Percentiles rank a stretch among this genome's conserved stretches.
phyloP scores from a whole-genome alignment of 2,113 vertebrate genomes.

The Calidris pugnax region DNA sequence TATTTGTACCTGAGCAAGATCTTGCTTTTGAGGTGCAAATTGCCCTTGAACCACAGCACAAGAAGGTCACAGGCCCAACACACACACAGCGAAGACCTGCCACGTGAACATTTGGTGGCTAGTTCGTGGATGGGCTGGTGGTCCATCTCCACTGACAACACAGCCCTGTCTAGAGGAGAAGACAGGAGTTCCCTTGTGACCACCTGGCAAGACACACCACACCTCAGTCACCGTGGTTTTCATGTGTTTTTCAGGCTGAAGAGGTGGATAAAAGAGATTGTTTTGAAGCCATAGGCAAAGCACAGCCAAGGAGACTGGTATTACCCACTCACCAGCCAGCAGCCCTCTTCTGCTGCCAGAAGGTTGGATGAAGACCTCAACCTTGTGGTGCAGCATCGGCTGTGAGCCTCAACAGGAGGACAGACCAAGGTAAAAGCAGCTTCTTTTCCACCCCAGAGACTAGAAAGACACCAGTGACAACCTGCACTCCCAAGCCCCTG shows the following conservation, averaged over 20 bases:
- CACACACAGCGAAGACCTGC: rapidly evolving
- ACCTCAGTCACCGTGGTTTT: background rate
- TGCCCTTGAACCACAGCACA: background rate
- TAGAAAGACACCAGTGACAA: no score
- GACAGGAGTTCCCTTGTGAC: background rate
- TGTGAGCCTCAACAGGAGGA: rapidly evolving
- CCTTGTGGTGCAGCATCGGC: background rate
- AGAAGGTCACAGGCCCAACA: background rate
- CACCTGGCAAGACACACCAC: background rate
- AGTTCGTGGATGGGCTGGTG: rapidly evolving
- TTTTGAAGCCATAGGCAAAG: background rate
- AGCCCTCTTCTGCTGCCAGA: background rate
- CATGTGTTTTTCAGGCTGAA: background rate
- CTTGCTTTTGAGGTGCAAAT: background rate
- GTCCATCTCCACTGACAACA: background rate
- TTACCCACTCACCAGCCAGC: background rate
- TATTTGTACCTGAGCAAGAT: no score
- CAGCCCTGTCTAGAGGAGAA: background rate
- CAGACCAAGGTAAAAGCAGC: background rate
- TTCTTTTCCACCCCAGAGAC: background rate
- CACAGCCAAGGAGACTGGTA: background rate
- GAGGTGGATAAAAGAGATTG: background rate
- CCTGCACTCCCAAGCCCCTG: background rate
- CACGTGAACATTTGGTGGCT: rapidly evolving
- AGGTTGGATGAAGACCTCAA: background rate